These are phyloP conservation scores for Sarcophaga peregrina DNA, from an alignment of 1,140 invertebrate species.

Conservation along the genomic window DNA sequence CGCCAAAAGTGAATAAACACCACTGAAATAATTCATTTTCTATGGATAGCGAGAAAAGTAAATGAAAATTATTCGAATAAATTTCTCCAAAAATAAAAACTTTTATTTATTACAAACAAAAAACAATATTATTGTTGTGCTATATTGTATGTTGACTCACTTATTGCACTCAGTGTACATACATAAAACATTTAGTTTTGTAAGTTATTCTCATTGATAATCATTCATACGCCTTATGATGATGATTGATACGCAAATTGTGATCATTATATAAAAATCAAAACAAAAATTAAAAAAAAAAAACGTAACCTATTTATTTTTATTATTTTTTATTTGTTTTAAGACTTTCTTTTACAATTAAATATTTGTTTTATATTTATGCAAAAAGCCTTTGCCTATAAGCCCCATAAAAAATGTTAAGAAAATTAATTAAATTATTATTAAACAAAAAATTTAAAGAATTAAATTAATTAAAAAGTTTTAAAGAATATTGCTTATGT, in stretches of 20 bases:
- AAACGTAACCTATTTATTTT: constrained; percentile 36
- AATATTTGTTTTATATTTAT: background rate
- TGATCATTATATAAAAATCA: constrained; percentile 29
- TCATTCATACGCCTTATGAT: background rate
- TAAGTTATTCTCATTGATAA: background rate
- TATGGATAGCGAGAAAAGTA: no score
- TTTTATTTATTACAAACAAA: no score
- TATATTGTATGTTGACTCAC: no score
- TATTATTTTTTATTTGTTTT: constrained; percentile 4
- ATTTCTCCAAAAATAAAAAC: no score
- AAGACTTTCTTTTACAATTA: background rate
- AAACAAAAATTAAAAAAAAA: background rate
- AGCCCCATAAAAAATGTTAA: background rate
- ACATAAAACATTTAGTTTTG: background rate
- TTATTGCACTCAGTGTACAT: no score
- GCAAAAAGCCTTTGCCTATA: background rate
- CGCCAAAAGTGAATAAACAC: no score
- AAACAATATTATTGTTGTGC: no score
- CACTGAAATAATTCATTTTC: no score
- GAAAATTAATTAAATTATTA: no score
- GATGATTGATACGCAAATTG: constrained; percentile 6
- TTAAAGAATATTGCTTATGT: background rate
- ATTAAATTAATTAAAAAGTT: background rate
- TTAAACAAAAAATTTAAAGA: no score
- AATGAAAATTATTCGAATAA: no score